phyloP scores from a whole-genome alignment of 2,888 invertebrate genomes.

The Trachelus troglodyta region DNA sequence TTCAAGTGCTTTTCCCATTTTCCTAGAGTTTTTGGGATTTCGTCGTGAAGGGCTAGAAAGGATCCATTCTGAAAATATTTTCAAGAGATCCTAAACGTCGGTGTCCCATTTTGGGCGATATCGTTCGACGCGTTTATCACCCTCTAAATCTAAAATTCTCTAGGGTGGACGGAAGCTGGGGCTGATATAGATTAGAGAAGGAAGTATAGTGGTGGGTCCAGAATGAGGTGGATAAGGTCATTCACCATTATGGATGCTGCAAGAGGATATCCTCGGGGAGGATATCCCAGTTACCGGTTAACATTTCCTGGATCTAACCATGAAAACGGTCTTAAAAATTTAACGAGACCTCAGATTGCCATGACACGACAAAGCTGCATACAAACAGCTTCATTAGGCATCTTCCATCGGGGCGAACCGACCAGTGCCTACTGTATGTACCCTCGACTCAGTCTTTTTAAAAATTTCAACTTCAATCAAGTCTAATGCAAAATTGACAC shows the following conservation, averaged over 20 bases:
- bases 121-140: neutral
- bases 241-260: neutral
- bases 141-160: neutral
- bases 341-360: constrained; percentile 11
- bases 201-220: neutral
- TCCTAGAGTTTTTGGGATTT: neutral
- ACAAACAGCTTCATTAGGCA: neutral
- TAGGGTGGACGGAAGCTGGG: neutral
- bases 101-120: neutral
- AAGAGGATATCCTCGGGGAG: neutral
- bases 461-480: neutral
- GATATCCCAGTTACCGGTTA: constrained; percentile 9
- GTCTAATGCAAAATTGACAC: neutral
- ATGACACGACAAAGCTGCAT: neutral
- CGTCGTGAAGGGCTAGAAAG: neutral
- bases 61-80: neutral
- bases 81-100: neutral
- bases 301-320: constrained; percentile 7
- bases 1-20: neutral
- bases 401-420: neutral
- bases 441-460: neutral
- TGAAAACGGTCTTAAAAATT: constrained; percentile 10
- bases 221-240: neutral
- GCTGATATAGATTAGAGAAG: neutral
- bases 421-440: neutral